phyloP scores from a whole-genome alignment of 2,888 invertebrate species.

The Sclerodermus sp. region DNA sequence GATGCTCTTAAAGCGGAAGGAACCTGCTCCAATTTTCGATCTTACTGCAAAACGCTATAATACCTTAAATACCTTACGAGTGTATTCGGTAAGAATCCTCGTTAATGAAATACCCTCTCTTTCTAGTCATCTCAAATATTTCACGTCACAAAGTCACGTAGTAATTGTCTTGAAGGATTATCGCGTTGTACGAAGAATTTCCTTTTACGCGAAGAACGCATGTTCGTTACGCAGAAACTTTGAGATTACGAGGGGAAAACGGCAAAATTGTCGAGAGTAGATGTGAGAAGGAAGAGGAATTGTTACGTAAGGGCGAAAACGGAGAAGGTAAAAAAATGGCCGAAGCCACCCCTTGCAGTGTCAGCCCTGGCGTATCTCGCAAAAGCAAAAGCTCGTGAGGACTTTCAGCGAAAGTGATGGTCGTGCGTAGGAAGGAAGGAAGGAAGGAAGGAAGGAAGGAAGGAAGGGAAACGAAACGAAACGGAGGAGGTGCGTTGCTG shows the following conservation, averaged over 20 bases:
- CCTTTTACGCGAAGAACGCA: not conserved
- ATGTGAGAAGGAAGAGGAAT: not conserved
- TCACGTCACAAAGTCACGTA: too few relatives aligned
- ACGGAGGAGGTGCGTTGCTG: conserved; percentile 7
- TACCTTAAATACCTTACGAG: too few relatives aligned
- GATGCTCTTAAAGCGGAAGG: too few relatives aligned
- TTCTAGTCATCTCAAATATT: too few relatives aligned
- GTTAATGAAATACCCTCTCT: too few relatives aligned
- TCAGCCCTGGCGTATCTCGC: conserved; percentile 28
- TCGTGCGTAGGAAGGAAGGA: conserved; percentile 33
- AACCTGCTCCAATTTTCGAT: too few relatives aligned
- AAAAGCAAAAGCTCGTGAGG: conserved; percentile 22
- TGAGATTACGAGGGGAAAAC: not conserved
- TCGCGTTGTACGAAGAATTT: too few relatives aligned
- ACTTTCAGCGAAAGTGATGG: conserved; percentile 48
- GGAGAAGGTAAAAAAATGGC: not conserved
- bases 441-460: conserved; percentile 14
- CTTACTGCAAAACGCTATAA: too few relatives aligned
- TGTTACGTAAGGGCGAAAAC: too few relatives aligned
- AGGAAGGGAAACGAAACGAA: conserved; percentile 1
- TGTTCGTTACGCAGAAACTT: not conserved
- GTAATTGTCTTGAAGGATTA: too few relatives aligned
- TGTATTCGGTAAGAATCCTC: too few relatives aligned
- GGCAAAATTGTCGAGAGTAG: not conserved
- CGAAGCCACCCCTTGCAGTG: conserved; percentile 21